A percentile compares a stretch with the other conserved stretches of the same genome.
These are phyloP conservation scores for Cygnus atratus DNA, from an alignment of 2,113 vertebrate species.

Conservation along the genomic window DNA sequence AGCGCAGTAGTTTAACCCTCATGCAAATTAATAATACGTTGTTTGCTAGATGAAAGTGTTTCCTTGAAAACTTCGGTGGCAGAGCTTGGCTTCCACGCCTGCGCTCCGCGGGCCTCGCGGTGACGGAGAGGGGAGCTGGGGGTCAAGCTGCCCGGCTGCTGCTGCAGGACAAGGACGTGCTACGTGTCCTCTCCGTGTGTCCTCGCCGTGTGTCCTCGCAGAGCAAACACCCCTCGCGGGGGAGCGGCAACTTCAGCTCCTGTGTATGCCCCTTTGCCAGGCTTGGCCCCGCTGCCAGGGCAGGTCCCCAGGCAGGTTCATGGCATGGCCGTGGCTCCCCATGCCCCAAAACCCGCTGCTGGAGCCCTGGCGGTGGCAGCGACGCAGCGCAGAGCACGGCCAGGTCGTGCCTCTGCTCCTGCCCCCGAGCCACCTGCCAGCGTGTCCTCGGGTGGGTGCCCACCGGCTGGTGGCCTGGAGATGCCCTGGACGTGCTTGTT, in stretches of 20 bases:
- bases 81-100: not conserved
- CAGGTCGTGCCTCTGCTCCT: not conserved
- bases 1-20: not conserved
- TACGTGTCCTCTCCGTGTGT: too few species aligned
- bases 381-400: not conserved
- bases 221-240: accelerated
- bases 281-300: too few species aligned
- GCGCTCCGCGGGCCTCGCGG: not conserved
- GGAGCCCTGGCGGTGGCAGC: accelerated
- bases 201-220: too few species aligned
- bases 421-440: too few species aligned
- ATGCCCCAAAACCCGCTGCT: not conserved
- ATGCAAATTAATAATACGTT: not conserved
- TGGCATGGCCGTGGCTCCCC: accelerated
- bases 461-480: not conserved
- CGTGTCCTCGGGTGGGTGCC: not conserved
- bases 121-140: not conserved
- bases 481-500: not conserved
- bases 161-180: too few species aligned
- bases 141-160: too few species aligned
- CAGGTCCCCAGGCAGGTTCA: not conserved
- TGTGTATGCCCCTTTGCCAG: too few species aligned
- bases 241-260: accelerated
- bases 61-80: not conserved
- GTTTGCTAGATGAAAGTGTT: not conserved